Evolutionary conservation across 2,888 invertebrate species (phyloP).

Genomic region (Nomada goodeniana): DNA sequence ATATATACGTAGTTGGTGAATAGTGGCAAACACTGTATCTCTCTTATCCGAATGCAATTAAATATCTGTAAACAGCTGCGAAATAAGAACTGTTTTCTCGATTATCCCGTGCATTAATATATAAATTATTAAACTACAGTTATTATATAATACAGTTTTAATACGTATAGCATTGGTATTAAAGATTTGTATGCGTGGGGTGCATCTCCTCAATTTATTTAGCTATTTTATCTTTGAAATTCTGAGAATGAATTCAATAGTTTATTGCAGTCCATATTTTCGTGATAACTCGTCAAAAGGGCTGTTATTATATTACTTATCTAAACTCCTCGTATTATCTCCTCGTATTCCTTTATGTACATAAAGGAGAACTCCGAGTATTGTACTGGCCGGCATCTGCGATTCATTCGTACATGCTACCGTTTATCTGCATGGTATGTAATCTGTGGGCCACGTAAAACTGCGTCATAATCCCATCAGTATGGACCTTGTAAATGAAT

Average conservation of each 20-base stretch:
- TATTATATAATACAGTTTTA: too few relatives aligned
- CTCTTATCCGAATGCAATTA: too few relatives aligned
- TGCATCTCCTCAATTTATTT: too few relatives aligned
- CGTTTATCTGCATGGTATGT: conserved; percentile 42
- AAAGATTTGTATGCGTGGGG: too few relatives aligned
- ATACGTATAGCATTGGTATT: too few relatives aligned
- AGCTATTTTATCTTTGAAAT: not conserved
- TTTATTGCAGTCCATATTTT: not conserved
- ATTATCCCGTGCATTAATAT: too few relatives aligned
- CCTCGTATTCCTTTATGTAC: conserved; percentile 22
- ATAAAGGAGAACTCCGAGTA: conserved; percentile 38
- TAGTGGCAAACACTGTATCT: too few relatives aligned
- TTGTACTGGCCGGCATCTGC: conserved; percentile 15
- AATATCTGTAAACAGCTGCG: too few relatives aligned
- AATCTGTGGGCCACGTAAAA: conserved; percentile 49
- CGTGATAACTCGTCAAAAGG: conserved; percentile 5
- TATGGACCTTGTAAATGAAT: conserved; percentile 48
- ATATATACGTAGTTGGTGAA: too few relatives aligned
- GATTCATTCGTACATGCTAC: conserved; percentile 37
- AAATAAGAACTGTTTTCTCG: too few relatives aligned
- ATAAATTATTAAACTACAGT: too few relatives aligned
- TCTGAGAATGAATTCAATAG: not conserved
- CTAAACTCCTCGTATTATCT: conserved; percentile 22
- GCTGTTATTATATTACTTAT: conserved; percentile 39
- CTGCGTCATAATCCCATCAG: conserved; percentile 65